Evolutionary conservation across 2,797 vertebrate genomes (phyloP).

Genomic region (Limnodromus scolopaceus): DNA sequence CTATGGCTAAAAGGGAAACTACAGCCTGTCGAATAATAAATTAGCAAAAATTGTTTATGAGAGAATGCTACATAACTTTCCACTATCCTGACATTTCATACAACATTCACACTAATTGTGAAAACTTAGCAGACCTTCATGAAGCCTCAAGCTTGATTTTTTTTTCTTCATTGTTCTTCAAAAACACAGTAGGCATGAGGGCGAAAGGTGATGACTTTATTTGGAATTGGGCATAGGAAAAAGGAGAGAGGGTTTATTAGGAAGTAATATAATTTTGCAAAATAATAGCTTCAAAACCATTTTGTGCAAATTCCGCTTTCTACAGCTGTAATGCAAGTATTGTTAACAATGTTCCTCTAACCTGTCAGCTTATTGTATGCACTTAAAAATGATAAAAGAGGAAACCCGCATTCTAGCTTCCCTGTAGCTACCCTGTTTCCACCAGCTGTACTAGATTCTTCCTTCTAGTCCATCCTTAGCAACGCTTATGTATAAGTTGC

Average conservation of each 20-base stretch:
- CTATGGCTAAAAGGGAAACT: neutral
- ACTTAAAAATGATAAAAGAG: neutral
- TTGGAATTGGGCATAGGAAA: neutral
- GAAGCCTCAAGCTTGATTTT: accelerated
- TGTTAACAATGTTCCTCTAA: neutral
- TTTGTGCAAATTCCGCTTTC: neutral
- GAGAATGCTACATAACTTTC: neutral
- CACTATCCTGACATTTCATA: neutral
- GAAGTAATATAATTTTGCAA: neutral
- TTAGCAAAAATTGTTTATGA: neutral
- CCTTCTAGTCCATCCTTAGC: neutral
- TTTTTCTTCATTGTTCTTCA: neutral
- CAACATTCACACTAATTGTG: neutral
- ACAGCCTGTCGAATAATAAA: neutral
- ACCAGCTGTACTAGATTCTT: neutral
- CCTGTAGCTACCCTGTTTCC: neutral
- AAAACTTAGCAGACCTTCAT: neutral
- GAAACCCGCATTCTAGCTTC: neutral
- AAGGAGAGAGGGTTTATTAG: neutral
- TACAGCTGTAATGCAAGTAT: neutral
- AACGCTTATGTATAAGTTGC: accelerated
- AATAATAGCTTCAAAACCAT: neutral
- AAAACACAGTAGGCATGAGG: neutral
- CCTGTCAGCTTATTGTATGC: neutral
- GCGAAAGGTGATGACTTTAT: neutral